Evolutionary conservation across 1,140 invertebrate species (phyloP), one percentile per base, ranked within the genome.

Genomic region (Cotesia typhae): DNA sequence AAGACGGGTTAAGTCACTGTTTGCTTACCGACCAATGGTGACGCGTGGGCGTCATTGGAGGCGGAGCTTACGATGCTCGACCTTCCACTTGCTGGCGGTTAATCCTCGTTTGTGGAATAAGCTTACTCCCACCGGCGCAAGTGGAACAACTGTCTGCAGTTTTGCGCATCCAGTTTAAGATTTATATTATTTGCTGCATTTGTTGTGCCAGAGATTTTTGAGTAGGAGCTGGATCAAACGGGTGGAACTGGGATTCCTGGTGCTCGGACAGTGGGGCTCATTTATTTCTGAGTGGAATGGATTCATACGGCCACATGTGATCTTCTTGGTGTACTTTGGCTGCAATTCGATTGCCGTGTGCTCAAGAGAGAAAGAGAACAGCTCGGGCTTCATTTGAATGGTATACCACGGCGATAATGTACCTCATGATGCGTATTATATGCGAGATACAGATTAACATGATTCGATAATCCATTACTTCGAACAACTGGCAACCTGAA

Each of bases 21-120:
- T 28, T 28, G 28, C 28, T 28, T 28, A 41, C 72, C 77, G 79
- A 74, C 85, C 85, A 87, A 87, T 87, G 75, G 75, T 72, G 47
- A 70, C 12, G 69, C 71, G 78, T 81, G 81, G 85, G 84, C 85
- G 85, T 80, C 71, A 75, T 75, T 12, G 6, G 68, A 77, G 85
- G 85, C 84, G 85, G 81, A 78, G 81, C 80, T 55, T 73, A 67
- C 71, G 73, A 65, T 77, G 78, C 79, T 84, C 84, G 85, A 85
- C 82, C 80, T 83, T 78, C 78, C 71, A 70, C 75, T 51, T 47
- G 41, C 6, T 10, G 10, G 2, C 41, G 41, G 41, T 75, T 63
- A 67, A 72, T 69, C 73, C 66, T 38, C 17, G 17, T 59, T 59
- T 59, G 57, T 59, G 57, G 57, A 59, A 59, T 2, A 28, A 59